phyloP scores from a whole-genome alignment of 2,797 vertebrate species.

The Sebastes flavidus region DNA sequence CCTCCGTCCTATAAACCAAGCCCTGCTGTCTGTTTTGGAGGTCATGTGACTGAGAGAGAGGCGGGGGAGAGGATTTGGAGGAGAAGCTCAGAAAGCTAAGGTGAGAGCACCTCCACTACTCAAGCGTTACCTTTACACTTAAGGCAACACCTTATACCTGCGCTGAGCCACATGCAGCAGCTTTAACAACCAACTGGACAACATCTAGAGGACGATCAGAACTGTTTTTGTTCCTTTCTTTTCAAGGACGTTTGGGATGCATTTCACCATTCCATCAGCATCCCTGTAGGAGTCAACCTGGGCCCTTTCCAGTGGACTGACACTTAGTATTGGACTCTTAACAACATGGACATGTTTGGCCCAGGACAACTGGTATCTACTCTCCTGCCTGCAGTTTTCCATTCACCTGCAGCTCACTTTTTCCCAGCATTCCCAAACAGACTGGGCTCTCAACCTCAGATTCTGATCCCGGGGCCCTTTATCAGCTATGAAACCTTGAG shows the following conservation, averaged over 20 bases:
- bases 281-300: slow-evolving; percentile 33
- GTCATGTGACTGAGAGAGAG: slow-evolving; percentile 70
- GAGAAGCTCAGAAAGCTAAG: slow-evolving; percentile 66
- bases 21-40: slow-evolving; percentile 57
- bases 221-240: neutral
- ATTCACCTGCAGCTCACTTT: slow-evolving; percentile 79
- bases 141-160: slow-evolving; percentile 53
- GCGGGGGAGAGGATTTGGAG: slow-evolving; percentile 45
- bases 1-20: slow-evolving; percentile 55
- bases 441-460: slow-evolving; percentile 73
- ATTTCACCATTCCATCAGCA: slow-evolving; percentile 5
- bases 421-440: slow-evolving; percentile 81
- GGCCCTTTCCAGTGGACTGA: slow-evolving; percentile 26
- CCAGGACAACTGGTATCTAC: slow-evolving; percentile 80
- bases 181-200: slow-evolving; percentile 6
- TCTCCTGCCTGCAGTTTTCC: slow-evolving; percentile 81
- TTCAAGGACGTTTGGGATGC: slow-evolving; percentile 42
- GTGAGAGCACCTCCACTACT: slow-evolving; percentile 70
- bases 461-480: slow-evolving; percentile 83
- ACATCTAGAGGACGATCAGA: neutral
- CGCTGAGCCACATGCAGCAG: slow-evolving; percentile 25
- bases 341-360: slow-evolving; percentile 81
- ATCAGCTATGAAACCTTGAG: slow-evolving; percentile 85
- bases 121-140: slow-evolving; percentile 55
- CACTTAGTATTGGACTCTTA: slow-evolving; percentile 34